Base-by-base conservation (phyloP, 2,113 vertebrate species). In the Sterrhoptilus dennistouni region DNA sequence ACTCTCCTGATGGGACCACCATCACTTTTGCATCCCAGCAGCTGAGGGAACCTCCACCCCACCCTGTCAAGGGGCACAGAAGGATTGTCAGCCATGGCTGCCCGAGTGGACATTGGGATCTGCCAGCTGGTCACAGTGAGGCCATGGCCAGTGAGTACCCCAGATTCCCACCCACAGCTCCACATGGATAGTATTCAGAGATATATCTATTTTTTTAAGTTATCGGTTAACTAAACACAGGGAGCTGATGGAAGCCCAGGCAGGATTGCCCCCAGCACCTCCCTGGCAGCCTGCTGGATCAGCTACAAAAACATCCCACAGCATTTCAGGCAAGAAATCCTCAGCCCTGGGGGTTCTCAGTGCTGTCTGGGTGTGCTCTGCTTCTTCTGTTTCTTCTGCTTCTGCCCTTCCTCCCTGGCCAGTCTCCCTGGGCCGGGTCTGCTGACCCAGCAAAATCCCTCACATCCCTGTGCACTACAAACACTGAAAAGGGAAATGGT, bases 381-480 rank as follows among this genome's bases (percentile, higher is more conserved):
- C 52, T 95, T n/a, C n/a, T n/a, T n/a, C n/a, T n/a, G n/a, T n/a
- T 77, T 79, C 83, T 92, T 71, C 79, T 77, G 22, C 52, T 90
- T 92, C 54, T 89, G 36, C 50, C 40, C 75, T 88, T 85, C 88
- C 91, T 93, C 85, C 64, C 24, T 25, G 8, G 5, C 44, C 70
- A 52, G 70, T 8, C 61, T 83, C 49, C 8, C 66, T 68, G 38
- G 42, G 49, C 83, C 0, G 3, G 4, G 9, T 52, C 83, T 96
- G 95, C 96, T 92, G 95, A 90, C 15, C 66, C 66, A 90, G 91
- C 93, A 5, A 42, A 87, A 86, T 18, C 57, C 38, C 47, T 57
- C 65, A 47, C 63, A 35, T 35, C 86, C 66, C 53, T 9, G 66
- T 1, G 0, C 57, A 12, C 76, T 24, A 44, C 16, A 44, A 44